Evolutionary conservation across 2,113 vertebrate species (phyloP), one percentile per base, ranked within the genome.

Genomic region (Noctilio leporinus): DNA sequence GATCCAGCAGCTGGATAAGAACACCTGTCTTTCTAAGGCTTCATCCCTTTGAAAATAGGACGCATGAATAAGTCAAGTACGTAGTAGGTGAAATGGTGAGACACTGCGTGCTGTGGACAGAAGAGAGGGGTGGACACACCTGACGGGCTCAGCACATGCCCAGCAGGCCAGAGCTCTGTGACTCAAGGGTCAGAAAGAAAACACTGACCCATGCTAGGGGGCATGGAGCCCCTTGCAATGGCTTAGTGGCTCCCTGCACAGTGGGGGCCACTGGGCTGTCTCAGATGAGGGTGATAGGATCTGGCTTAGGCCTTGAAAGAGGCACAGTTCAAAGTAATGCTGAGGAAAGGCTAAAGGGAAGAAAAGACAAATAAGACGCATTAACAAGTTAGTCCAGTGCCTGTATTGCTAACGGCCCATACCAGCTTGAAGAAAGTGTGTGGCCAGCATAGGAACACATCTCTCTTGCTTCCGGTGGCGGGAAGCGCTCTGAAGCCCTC

Each of bases 71-170:
- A 35, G n/a, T 40, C 33, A 87, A 22, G 10, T 10, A 59, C 33
- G 28, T 5, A n/a, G 26, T 7, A 51, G 49, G 22, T 43, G 51
- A 30, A 14, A 24, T n/a, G 26, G 33, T 28, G 86, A 49, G 86
- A 59, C 59, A 7, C n/a, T 59, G 59, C 15, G 10, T 16, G 11
- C 8, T 49, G 40, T 49, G 30, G 30, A 14, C 10, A 4, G 2
- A 28, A 3, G 1, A 2, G 1, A 3, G 12, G 7, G 15, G 0
- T 55, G 24, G 35, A 22, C 1, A 7, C 3, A 5, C 4, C 33
- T n/a, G 12, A 6, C 3, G 0, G 35, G 24, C 14, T 67, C 67
- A 67, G 26, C 40, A 75, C 45, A 20, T 30, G 59, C 19, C 43
- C 45, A 55, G 4, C 10, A 33, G 20, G 12, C 20, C 28, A 2